Evolutionary conservation across 2,888 invertebrate species (phyloP), one percentile per base, ranked within the genome.

Genomic region (Eucera pruinosa): DNA sequence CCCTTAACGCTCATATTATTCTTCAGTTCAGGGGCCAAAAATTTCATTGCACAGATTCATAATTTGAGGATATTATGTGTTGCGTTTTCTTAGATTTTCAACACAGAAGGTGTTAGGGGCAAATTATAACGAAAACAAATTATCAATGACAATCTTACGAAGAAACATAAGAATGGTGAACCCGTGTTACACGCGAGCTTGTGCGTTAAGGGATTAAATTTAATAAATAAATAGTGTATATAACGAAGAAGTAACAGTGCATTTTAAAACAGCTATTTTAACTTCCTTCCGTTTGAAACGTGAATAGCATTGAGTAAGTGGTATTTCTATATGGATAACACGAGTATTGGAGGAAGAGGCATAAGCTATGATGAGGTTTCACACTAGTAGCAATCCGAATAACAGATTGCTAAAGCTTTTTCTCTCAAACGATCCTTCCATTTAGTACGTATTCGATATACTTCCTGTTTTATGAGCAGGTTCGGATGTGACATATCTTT

Each of bases 341-440:
- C 58, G 45, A 66, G 70, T 80, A 79, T 74, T 45, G 65, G 66
- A 74, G 70, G 58, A 66, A 78, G 57, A 75, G 68, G 60, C 70
- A 69, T 68, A 76, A 72, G 43, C 60, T 55, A 67, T 61, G 65
- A 77, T 41, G 81, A 77, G 48, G 20, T 77, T 73, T 68, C 52
- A 54, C 47, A 47, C 50, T 78, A 55, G 43, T 52, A 30, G 67
- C 48, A 68, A 71, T 78, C 58, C 36, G 20, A 75, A 61, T 67
- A 57, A 62, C 64, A 62, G 68, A 60, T 81, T 61, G 61, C 57
- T 39, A 60, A 81, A 39, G n/a, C n/a, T 61, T 67, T 79, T 69
- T 72, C 43, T 84, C 58, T 62, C 55, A 43, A 79, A 66, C 36
- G 60, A 77, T 78, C 74, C 73, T 79, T 82, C 69, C 72, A 79